A percentile compares a stretch with the other conserved stretches of the same genome.
Evolutionary conservation across 2,797 vertebrate species (phyloP).

Genomic region (Sarcoramphus papa): DNA sequence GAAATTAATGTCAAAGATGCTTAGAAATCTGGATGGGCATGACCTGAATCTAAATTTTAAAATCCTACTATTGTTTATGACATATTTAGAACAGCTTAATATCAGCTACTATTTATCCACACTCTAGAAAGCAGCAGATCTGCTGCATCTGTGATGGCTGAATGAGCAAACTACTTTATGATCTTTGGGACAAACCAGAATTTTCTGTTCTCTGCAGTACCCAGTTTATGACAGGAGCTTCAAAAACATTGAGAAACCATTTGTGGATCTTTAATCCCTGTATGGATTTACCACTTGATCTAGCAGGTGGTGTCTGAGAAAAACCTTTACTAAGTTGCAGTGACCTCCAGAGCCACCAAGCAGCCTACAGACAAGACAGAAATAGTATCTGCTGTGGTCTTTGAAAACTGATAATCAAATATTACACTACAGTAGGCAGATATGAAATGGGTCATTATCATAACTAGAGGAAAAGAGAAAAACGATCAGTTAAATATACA

Average conservation of each 20-base stretch:
- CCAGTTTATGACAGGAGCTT: background rate
- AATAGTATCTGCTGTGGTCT: background rate
- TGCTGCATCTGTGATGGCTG: background rate
- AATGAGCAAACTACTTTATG: background rate
- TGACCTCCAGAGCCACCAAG: background rate
- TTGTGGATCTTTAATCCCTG: background rate
- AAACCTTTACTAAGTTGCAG: background rate
- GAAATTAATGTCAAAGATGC: background rate
- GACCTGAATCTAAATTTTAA: background rate
- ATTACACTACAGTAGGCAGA: background rate
- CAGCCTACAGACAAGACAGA: background rate
- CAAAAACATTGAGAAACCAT: background rate
- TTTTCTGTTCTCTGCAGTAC: background rate
- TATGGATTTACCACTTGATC: background rate
- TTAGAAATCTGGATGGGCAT: background rate
- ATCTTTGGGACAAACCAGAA: background rate
- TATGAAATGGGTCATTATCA: background rate
- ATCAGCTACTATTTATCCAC: background rate
- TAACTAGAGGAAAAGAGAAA: background rate
- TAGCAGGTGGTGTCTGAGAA: background rate
- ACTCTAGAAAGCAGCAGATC: background rate
- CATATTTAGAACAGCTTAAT: background rate
- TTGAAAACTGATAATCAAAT: conserved; percentile 14
- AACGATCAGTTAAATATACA: background rate
- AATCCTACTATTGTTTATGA: background rate